Conservation (phyloP, 2,888 invertebrate species). For the Allacma fusca region DNA sequence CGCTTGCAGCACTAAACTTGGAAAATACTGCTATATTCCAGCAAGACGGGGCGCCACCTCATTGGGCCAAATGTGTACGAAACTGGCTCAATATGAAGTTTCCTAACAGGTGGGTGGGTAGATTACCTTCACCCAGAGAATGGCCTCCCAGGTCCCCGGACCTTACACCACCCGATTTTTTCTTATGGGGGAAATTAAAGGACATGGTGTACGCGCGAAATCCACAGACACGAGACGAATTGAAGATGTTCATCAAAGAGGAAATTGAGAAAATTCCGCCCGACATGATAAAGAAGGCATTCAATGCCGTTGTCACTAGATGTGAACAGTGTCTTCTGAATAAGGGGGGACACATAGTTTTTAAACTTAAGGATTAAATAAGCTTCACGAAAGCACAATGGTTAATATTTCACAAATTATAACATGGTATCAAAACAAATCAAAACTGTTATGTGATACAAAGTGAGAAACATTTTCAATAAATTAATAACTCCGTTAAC, state of each 20-base stretch:
- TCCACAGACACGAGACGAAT: not conserved
- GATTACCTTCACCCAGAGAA: not conserved
- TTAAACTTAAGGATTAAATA: no score
- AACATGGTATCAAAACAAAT: no score
- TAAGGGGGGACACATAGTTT: not conserved
- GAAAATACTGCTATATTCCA: not conserved
- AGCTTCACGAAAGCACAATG: no score
- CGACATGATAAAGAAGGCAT: not conserved
- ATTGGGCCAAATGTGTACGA: not conserved
- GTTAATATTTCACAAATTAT: no score
- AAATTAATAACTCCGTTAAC: no score
- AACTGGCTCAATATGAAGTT: not conserved
- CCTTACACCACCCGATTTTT: not conserved
- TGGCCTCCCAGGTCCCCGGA: not conserved
- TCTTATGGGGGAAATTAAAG: not conserved
- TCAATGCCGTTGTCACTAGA: not conserved
- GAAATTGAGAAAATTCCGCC: not conserved
- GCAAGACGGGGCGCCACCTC: conserved; percentile 1
- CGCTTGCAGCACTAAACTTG: not conserved
- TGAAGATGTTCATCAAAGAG: not conserved
- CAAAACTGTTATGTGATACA: no score
- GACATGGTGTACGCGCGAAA: not conserved
- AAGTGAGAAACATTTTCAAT: no score
- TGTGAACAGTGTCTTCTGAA: not conserved
- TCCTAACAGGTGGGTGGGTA: not conserved